Evolutionary conservation across 2,888 invertebrate genomes (phyloP).

Genomic region (Dynastes hyllus): DNA sequence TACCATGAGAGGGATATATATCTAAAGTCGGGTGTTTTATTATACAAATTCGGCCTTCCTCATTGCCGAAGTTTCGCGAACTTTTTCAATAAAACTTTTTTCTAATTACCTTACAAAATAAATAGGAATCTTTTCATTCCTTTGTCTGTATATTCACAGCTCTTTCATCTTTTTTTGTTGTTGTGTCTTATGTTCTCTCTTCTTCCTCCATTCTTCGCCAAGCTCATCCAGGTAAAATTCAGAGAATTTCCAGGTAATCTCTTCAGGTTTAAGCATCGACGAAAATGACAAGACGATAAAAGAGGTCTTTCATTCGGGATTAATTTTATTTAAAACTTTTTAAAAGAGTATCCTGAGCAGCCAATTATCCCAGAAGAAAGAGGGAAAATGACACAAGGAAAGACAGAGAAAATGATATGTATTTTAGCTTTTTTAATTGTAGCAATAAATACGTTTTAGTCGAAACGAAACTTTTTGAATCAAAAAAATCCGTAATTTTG

Average conservation of each 20-base stretch:
- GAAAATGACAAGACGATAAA: not conserved
- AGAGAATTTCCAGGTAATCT: not conserved
- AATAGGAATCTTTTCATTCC: slow-evolving; percentile 43
- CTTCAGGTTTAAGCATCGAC: not conserved
- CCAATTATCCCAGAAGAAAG: slow-evolving; percentile 9
- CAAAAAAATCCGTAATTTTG: not conserved
- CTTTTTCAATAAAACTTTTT: slow-evolving; percentile 49
- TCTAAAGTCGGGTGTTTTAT: slow-evolving; percentile 54
- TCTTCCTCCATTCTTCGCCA: not conserved
- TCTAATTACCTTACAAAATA: slow-evolving; percentile 46
- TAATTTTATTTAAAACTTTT: slow-evolving; percentile 38
- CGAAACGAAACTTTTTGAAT: not conserved
- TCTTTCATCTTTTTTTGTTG: not conserved
- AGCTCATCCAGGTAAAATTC: not conserved
- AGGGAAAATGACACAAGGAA: not conserved
- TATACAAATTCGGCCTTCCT: slow-evolving; percentile 52
- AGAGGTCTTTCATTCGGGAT: slow-evolving; percentile 15
- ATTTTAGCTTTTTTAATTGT: slow-evolving; percentile 27
- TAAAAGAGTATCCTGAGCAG: slow-evolving; percentile 14
- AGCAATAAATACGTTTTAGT: slow-evolving; percentile 14
- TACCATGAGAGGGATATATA: slow-evolving; percentile 54
- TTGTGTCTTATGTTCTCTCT: not conserved
- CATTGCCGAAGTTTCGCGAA: slow-evolving; percentile 41
- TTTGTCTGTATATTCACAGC: not conserved
- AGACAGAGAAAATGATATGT: not conserved